Evolutionary conservation across 2,888 invertebrate genomes (phyloP).

Genomic region (Polydesmus complanatus): DNA sequence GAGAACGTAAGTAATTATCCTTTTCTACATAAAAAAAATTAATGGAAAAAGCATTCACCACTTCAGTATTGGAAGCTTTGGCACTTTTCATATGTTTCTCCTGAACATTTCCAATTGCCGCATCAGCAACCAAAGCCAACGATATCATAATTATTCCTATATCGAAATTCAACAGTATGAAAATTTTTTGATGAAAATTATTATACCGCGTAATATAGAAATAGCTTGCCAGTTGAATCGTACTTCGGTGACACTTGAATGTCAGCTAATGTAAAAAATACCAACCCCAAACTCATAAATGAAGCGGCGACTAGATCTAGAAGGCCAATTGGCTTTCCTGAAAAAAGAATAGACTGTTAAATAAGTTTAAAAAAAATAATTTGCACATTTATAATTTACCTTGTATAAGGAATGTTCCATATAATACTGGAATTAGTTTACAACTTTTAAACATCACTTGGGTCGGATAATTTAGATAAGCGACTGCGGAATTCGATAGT

Average conservation of each 20-base stretch:
- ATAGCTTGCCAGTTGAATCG: constrained; percentile 42
- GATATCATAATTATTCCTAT: constrained; percentile 42
- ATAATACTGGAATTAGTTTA: constrained; percentile 86
- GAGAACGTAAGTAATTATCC: not conserved
- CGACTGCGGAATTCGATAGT: constrained; percentile 82
- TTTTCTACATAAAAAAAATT: not conserved
- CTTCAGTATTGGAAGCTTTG: constrained; percentile 73
- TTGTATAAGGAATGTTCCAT: constrained; percentile 85
- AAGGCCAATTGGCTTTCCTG: constrained; percentile 64
- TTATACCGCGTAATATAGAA: too few relatives aligned
- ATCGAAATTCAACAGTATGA: constrained; percentile 11
- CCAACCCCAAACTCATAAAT: constrained; percentile 75
- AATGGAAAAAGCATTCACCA: constrained; percentile 37
- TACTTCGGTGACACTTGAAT: constrained; percentile 45
- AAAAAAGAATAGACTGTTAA: constrained; percentile 17
- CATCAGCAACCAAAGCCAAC: constrained; percentile 80
- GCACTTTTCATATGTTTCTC: constrained; percentile 83
- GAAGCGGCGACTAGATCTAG: constrained; percentile 71
- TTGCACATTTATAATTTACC: constrained; percentile 25
- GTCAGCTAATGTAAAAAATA: constrained; percentile 77
- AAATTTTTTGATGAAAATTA: not conserved
- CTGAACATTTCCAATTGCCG: constrained; percentile 90
- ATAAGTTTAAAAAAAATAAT: not conserved
- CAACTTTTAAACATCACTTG: constrained; percentile 96
- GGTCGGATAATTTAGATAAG: constrained; percentile 90